Percentiles rank a stretch among this genome's conserved stretches.
Conservation (phyloP, 2,797 vertebrate species). For the Erpetoichthys calabaricus region DNA sequence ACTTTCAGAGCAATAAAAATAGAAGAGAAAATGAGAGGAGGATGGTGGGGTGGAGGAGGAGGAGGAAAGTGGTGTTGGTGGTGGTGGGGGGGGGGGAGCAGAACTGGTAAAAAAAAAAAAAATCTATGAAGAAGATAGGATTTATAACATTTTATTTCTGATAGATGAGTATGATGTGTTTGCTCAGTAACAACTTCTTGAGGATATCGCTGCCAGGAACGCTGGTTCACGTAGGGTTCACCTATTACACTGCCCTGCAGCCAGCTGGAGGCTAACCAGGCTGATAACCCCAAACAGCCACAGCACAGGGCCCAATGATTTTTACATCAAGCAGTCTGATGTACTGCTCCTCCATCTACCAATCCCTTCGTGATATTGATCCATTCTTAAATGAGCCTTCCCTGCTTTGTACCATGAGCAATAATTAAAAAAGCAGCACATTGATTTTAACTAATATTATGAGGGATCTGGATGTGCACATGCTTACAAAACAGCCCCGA, state of each 20-base stretch:
- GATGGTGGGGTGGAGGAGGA: constrained; percentile 34
- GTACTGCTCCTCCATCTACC: constrained; percentile 88
- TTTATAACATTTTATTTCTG: constrained; percentile 53
- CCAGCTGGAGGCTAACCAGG: constrained; percentile 97
- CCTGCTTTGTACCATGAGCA: constrained; percentile 99
- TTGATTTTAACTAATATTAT: constrained; percentile 99
- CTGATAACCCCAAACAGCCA: constrained; percentile 79
- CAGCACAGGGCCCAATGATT: constrained; percentile 96
- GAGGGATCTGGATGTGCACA: constrained; percentile 98
- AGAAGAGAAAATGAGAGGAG: constrained; percentile 5
- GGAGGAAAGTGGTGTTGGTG: constrained; percentile 26
- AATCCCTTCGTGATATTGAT: constrained; percentile 98
- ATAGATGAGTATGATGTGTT: constrained; percentile 62
- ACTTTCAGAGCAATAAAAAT: constrained; percentile 15
- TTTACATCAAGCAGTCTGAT: constrained; percentile 99
- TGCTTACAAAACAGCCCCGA: constrained; percentile 83
- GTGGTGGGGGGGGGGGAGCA: constrained; percentile 7
- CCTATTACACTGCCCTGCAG: constrained; percentile 86
- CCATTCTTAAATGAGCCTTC: constrained; percentile 96
- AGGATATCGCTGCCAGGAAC: constrained; percentile 65
- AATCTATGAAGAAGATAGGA: constrained; percentile 18
- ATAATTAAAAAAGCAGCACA: constrained; percentile 99
- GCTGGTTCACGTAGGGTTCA: constrained; percentile 84
- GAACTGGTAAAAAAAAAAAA: constrained; percentile 28
- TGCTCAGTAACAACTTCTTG: constrained; percentile 41